Evolutionary conservation across 2,797 vertebrate species (phyloP).

Genomic region (Pangasius macronema): DNA sequence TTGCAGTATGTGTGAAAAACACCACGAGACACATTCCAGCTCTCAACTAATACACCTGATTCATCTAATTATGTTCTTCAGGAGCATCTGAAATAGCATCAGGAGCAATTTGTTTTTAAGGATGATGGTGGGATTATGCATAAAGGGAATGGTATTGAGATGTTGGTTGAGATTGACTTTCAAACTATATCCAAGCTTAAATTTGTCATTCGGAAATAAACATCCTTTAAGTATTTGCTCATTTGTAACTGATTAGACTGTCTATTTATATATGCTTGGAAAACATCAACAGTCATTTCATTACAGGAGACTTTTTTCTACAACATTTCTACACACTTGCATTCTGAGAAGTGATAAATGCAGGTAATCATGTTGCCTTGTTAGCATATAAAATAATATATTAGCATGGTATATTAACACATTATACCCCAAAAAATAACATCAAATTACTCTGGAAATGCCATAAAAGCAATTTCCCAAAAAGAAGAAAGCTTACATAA

Average conservation of each 20-base stretch:
- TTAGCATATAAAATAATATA: neutral
- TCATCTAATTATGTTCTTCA: slow-evolving; percentile 10
- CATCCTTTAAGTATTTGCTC: neutral
- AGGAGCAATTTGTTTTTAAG: slow-evolving; percentile 22
- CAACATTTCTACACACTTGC: neutral
- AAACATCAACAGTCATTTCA: neutral
- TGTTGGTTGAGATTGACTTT: neutral
- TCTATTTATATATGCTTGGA: neutral
- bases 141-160: neutral
- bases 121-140: neutral
- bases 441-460: neutral
- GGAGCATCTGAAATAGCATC: slow-evolving; percentile 18
- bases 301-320: neutral
- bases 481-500: neutral
- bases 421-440: neutral
- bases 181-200: neutral
- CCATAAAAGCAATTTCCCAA: neutral
- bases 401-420: neutral
- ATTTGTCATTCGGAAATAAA: neutral
- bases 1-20: slow-evolving; percentile 17
- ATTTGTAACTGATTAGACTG: neutral
- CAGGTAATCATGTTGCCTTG: neutral
- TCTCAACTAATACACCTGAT: slow-evolving; percentile 20
- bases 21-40: slow-evolving; percentile 12
- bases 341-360: neutral